Percentiles rank a stretch among this genome's conserved stretches.
Evolutionary conservation across 2,113 vertebrate genomes (phyloP).

Genomic region (Progne subis): DNA sequence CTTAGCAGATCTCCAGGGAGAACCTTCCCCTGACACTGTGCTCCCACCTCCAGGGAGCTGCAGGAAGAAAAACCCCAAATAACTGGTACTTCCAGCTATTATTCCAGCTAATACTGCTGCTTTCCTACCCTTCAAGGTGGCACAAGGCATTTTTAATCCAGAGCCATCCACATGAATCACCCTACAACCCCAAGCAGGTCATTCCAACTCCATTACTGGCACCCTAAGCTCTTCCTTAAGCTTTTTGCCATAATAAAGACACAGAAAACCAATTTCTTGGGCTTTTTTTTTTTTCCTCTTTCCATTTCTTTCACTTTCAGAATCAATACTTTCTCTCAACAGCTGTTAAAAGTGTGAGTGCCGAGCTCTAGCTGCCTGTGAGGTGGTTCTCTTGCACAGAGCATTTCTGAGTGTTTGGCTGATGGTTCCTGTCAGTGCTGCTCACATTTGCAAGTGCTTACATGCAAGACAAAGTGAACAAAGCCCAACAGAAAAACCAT

Average conservation of each 20-base stretch:
- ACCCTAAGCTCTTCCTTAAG: background rate
- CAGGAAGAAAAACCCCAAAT: background rate
- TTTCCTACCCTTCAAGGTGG: background rate
- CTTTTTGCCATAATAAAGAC: background rate
- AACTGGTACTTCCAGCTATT: background rate
- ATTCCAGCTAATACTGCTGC: background rate
- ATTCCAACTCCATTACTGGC: background rate
- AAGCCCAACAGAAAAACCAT: background rate
- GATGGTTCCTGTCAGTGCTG: background rate
- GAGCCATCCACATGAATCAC: background rate
- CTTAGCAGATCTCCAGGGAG: background rate
- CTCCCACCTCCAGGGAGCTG: background rate
- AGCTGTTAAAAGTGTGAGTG: background rate
- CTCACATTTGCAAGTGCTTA: background rate
- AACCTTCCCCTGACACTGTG: no score
- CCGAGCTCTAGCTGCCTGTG: background rate
- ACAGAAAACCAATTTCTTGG: background rate
- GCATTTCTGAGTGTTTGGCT: background rate
- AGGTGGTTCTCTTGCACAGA: background rate
- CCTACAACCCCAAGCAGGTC: background rate
- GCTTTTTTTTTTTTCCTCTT: background rate
- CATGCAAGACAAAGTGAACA: background rate
- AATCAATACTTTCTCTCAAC: background rate
- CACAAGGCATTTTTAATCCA: background rate
- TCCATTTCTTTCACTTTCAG: background rate